Evolutionary conservation across 2,113 vertebrate genomes (phyloP).

Genomic region (Rhinolophus sinicus): DNA sequence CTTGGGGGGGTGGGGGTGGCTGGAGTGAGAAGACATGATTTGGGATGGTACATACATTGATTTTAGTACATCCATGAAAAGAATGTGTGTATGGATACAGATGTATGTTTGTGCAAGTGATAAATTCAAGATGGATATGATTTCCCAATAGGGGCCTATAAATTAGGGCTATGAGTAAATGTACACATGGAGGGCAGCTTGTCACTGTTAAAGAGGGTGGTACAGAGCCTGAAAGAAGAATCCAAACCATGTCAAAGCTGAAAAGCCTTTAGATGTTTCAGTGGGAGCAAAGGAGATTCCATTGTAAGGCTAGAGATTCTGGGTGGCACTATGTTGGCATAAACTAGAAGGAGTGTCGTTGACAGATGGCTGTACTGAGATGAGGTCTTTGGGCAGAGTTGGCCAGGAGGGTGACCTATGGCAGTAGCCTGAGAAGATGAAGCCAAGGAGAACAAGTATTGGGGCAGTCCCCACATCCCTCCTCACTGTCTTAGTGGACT

Average conservation of each 20-base stretch:
- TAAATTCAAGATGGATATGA: background rate
- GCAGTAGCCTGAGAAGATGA: background rate
- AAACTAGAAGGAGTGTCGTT: background rate
- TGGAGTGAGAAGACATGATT: background rate
- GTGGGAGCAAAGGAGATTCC: background rate
- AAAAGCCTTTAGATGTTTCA: background rate
- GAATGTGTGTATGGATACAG: background rate
- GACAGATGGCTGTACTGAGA: background rate
- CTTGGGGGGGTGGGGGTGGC: background rate
- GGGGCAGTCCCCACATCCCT: background rate
- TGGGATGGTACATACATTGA: background rate
- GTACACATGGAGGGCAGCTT: background rate
- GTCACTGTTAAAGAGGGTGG: conserved; percentile 15
- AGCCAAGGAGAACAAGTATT: background rate
- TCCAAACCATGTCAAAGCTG: background rate
- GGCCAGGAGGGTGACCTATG: background rate
- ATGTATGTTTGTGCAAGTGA: conserved; percentile 5
- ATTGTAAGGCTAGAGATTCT: background rate
- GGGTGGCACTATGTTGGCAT: background rate
- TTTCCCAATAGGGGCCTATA: background rate
- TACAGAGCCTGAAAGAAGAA: background rate
- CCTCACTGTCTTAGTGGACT: background rate
- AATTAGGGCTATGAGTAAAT: background rate
- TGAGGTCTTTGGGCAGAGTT: background rate
- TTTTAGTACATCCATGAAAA: background rate